Percentiles rank a stretch among this genome's conserved stretches.
phyloP scores from a whole-genome alignment of 2,797 vertebrate genomes.

The Lerista edwardsae region DNA sequence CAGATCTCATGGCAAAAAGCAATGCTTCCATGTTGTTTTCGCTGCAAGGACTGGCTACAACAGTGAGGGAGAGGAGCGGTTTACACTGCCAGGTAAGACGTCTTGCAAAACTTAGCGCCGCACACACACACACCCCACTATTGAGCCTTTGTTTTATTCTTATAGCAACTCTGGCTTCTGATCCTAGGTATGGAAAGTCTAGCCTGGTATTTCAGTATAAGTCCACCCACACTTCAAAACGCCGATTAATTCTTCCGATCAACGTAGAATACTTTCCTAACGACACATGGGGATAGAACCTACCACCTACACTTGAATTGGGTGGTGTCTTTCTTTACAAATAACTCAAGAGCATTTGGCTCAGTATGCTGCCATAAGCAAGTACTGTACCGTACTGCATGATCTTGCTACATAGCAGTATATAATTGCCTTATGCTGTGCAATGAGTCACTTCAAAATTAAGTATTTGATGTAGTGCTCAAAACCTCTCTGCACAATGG shows the following conservation, averaged over 20 bases:
- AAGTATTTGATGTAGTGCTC: constrained; percentile 51
- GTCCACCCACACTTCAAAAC: constrained; percentile 6
- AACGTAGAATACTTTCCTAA: not conserved
- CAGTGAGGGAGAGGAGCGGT: too few species aligned
- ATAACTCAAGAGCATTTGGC: constrained; percentile 24
- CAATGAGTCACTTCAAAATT: constrained; percentile 57
- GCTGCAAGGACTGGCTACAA: too few species aligned
- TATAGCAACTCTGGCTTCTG: not conserved
- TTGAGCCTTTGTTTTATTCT: too few species aligned
- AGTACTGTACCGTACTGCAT: constrained; percentile 22
- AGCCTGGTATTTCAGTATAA: constrained; percentile 18
- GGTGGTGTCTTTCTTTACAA: constrained; percentile 29
- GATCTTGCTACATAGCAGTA: constrained; percentile 56
- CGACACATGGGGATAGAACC: constrained; percentile 11
- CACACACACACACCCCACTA: too few species aligned
- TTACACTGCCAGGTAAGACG: too few species aligned
- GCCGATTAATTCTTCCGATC: constrained; percentile 1
- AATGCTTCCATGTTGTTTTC: too few species aligned
- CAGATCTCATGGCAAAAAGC: too few species aligned
- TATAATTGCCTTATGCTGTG: constrained; percentile 59
- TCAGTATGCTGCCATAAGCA: constrained; percentile 35
- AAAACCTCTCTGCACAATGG: constrained; percentile 35
- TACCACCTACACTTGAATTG: constrained; percentile 31
- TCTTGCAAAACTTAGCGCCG: too few species aligned
- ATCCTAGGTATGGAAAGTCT: constrained; percentile 3